Base-by-base conservation (phyloP, 2,888 invertebrate species). In the Xanthostigma xanthostigma region DNA sequence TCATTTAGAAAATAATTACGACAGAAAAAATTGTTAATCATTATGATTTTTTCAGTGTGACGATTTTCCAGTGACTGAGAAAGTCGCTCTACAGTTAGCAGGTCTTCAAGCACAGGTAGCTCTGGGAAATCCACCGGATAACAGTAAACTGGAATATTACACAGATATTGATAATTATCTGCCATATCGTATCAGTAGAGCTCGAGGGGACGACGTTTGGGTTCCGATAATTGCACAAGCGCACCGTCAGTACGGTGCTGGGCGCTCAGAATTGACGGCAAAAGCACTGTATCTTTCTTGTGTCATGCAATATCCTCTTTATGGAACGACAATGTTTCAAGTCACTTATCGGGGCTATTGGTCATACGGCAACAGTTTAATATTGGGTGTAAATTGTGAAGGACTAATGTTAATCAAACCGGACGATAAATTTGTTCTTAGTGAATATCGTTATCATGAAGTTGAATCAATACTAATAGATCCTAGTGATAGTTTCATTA, bases 91-190 rank as follows among this genome's bases (percentile, higher is more conserved):
- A 2, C 94, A 95, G 65, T 69, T 95, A 57, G 94, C 94, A 0
- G 95, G 95, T 14, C 72, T 95, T 11, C 94, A 95, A 65, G 91
- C 92, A 10, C 94, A 94, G 68, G 94, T 94, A 41, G 81, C 91
- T n/a, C 73, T 93, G 45, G 93, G 93, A 10, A 89, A 92, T 70
- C 76, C 75, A 50, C 84, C 82, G 44, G 82, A 83, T 58, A 81
- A 81, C 53, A 81, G 79, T 63, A 83, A 84, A 53, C 73, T 85
- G 6, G 88, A 90, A 54, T 88, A 88, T 68, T 94, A 94, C 68
- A 79, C 85, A 46, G 91, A 93, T 61, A 84, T 91, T n/a, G 88
- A 86, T 47, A 87, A 84, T 62, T 94, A 90, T 70, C 72, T 95
- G 54, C 90, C 90, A n/a, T 81, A 81, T 56, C 67, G 91, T 42